Evolutionary conservation across 2,888 invertebrate species (phyloP), one percentile per base, ranked within the genome.

Genomic region (Drosophila kuntzei): DNA sequence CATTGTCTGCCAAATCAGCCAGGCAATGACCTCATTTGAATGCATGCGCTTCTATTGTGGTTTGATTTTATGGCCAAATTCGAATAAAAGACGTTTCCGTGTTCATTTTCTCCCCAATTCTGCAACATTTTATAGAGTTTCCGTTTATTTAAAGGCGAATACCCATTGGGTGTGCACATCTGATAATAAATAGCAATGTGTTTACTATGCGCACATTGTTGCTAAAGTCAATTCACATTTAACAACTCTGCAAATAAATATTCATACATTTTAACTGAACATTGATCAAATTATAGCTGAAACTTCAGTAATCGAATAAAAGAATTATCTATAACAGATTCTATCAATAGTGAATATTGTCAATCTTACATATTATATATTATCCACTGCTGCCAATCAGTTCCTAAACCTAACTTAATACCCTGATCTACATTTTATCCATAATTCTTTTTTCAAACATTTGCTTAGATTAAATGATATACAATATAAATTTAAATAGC

Each of bases 21-120:
- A 72, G 64, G 43, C 72, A 80, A 72, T 65, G 74, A 77, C 77
- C 80, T 80, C 69, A 78, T 78, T 73, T 73, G 65, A 77, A 80
- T 63, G 62, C 77, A 71, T 65, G 41, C 71, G 72, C 57, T 54
- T 32, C 50, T 14, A 71, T 71, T 77, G 74, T 72, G 77, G 72
- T 57, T 72, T 60, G 66, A 71, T 76, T 77, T 77, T 72, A 76
- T 74, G 72, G 72, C 72, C 54, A 72, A 61, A 72, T 72, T 72
- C 57, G 49, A 72, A 74, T 74, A 65, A 71, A 44, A 32, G 57
- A 49, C 46, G 68, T 67, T 74, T 62, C 58, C 61, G 36, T 47
- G 20, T 57, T 53, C 51, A 20, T 49, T 57, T 76, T 46, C 71
- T 58, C 51, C 64, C 6, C 64, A 70, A 46, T 73, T 59, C 71